A percentile compares a stretch with the other conserved stretches of the same genome.
These are phyloP conservation scores for Ciconia boyciana DNA, from an alignment of 2,113 vertebrate genomes.

Conservation along the genomic window DNA sequence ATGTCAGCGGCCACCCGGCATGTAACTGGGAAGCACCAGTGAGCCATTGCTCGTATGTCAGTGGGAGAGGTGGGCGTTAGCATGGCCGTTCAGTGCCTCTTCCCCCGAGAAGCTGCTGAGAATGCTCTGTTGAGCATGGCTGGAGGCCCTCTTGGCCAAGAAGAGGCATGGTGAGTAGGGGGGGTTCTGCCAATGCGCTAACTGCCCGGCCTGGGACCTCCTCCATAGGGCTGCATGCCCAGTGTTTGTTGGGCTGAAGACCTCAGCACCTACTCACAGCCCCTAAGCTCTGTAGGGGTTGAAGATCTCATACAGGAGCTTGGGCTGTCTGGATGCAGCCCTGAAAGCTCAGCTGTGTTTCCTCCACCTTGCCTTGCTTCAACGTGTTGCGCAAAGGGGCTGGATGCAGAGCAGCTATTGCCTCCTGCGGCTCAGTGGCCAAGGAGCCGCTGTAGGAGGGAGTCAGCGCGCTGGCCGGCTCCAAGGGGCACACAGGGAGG, in stretches of 20 bases:
- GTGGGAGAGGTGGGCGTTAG: background rate
- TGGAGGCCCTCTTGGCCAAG: background rate
- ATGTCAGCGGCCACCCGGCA: rapidly evolving
- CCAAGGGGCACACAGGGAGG: background rate
- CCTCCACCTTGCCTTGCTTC: background rate
- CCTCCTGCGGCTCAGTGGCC: background rate
- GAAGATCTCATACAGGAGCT: background rate
- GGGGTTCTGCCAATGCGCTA: background rate
- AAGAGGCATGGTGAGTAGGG: background rate
- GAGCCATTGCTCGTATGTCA: rapidly evolving
- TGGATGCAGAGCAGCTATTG: background rate
- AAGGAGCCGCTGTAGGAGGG: background rate
- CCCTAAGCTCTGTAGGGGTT: background rate
- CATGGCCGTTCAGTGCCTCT: background rate
- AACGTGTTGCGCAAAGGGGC: rapidly evolving
- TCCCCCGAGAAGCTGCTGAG: background rate
- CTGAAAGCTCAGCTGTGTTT: background rate
- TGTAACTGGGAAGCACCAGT: background rate
- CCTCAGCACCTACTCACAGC: background rate
- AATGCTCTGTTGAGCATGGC: background rate
- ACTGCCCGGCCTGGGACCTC: background rate
- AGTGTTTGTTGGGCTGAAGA: background rate
- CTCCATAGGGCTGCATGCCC: background rate
- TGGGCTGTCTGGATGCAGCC: background rate
- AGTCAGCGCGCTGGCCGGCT: rapidly evolving